Percentiles rank a stretch among this genome's conserved stretches.
Conservation (phyloP, 2,888 invertebrate genomes). For the Junonia oenone region DNA sequence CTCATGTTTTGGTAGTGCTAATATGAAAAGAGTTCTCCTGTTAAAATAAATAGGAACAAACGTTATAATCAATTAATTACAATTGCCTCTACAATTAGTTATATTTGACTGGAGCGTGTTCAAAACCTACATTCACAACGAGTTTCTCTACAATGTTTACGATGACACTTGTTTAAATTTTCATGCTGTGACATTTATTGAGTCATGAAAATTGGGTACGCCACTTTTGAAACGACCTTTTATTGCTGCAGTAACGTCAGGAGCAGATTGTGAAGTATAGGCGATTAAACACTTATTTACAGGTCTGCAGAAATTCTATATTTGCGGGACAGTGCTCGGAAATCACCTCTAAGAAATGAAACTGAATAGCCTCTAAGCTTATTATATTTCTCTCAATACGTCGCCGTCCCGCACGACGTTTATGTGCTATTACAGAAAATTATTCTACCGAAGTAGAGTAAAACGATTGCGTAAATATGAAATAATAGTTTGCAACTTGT, state of each 20-base stretch:
- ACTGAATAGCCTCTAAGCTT: slow-evolving; percentile 51
- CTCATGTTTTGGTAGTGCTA: too few relatives aligned
- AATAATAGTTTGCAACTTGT: slow-evolving; percentile 29
- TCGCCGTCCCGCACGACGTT: slow-evolving; percentile 48
- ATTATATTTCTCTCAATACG: slow-evolving; percentile 54
- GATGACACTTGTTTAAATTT: slow-evolving; percentile 46
- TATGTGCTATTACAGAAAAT: slow-evolving; percentile 47
- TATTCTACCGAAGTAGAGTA: slow-evolving; percentile 37
- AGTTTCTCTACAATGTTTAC: slow-evolving; percentile 34
- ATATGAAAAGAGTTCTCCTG: neutral
- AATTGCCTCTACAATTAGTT: slow-evolving; percentile 2
- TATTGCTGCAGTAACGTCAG: slow-evolving; percentile 42
- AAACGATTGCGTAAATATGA: slow-evolving; percentile 33
- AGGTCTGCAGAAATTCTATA: slow-evolving; percentile 37
- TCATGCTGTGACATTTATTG: slow-evolving; percentile 46
- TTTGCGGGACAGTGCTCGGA: slow-evolving; percentile 36
- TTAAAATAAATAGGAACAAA: neutral
- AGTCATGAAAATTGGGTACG: slow-evolving; percentile 39
- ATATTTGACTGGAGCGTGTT: slow-evolving; percentile 7
- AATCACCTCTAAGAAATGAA: slow-evolving; percentile 54
- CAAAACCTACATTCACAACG: slow-evolving; percentile 13
- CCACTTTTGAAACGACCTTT: slow-evolving; percentile 41
- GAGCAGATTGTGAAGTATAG: slow-evolving; percentile 64
- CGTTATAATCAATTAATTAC: neutral
- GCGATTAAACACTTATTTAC: slow-evolving; percentile 59